phyloP scores from a whole-genome alignment of 2,888 invertebrate species.

The Volucella inflata region DNA sequence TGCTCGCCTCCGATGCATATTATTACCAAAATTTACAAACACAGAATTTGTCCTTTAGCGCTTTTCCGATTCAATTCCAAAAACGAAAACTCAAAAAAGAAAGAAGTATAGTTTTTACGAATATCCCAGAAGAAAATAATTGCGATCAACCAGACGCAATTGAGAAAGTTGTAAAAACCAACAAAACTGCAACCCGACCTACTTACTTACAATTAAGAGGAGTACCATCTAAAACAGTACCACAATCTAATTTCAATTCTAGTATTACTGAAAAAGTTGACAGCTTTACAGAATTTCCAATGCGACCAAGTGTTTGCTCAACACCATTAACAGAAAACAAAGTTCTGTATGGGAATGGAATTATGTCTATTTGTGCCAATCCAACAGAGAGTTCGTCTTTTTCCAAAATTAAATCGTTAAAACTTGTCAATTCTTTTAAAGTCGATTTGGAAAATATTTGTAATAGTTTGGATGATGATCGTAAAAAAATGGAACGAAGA shows the following conservation, averaged over 20 bases:
- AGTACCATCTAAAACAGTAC: slow-evolving; percentile 81
- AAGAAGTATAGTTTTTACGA: slow-evolving; percentile 91
- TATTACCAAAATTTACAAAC: slow-evolving; percentile 83
- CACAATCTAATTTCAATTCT: slow-evolving; percentile 83
- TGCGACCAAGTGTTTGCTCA: slow-evolving; percentile 90
- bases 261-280: slow-evolving; percentile 85
- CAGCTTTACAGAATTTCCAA: slow-evolving; percentile 86
- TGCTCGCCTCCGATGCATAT: slow-evolving; percentile 84
- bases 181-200: slow-evolving; percentile 83
- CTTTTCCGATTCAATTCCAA: slow-evolving; percentile 81
- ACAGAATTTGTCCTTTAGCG: slow-evolving; percentile 79
- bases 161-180: slow-evolving; percentile 28
- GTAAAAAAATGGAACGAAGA: slow-evolving; percentile 81
- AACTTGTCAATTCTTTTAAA: slow-evolving; percentile 80
- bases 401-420: slow-evolving; percentile 51
- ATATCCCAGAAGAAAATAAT: slow-evolving; percentile 89
- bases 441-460: slow-evolving; percentile 83
- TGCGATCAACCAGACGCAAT: slow-evolving; percentile 45
- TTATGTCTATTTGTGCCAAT: slow-evolving; percentile 90
- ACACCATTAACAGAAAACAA: slow-evolving; percentile 92
- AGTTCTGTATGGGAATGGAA: slow-evolving; percentile 89
- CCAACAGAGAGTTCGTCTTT: slow-evolving; percentile 83
- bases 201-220: slow-evolving; percentile 86
- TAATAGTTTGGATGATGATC: slow-evolving; percentile 81
- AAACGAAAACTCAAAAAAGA: slow-evolving; percentile 89